Evolutionary conservation across 2,888 invertebrate genomes (phyloP).

Genomic region (Itoplectis maculator): DNA sequence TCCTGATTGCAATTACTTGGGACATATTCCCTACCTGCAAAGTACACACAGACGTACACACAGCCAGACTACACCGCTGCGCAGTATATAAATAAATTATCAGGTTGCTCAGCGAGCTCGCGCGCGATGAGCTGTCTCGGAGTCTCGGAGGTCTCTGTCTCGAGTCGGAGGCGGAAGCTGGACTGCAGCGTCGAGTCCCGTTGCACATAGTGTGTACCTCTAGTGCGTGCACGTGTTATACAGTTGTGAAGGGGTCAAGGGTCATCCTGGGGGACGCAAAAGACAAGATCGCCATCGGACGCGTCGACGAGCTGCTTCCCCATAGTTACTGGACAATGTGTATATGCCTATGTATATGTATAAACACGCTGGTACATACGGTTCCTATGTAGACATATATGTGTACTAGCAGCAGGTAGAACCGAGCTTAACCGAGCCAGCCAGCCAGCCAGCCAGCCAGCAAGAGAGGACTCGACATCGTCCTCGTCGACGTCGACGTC

Average conservation of each 20-base stretch:
- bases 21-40: background rate
- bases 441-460: too few relatives aligned
- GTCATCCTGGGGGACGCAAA: conserved; percentile 52
- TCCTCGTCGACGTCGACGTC: conserved; percentile 43
- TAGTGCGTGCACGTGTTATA: conserved; percentile 26
- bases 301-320: conserved; percentile 19
- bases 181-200: conserved; percentile 5
- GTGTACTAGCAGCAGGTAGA: conserved; percentile 22
- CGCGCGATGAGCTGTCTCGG: conserved; percentile 9
- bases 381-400: conserved; percentile 24
- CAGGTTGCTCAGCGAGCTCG: background rate
- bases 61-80: too few relatives aligned
- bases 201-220: conserved; percentile 7
- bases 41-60: conserved; percentile 2
- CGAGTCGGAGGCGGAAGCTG: conserved; percentile 17
- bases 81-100: conserved; percentile 13
- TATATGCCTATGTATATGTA: background rate
- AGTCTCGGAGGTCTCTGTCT: conserved; percentile 15
- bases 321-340: conserved; percentile 15
- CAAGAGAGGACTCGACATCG: conserved; percentile 32
- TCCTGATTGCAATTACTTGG: conserved; percentile 3
- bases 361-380: conserved; percentile 13
- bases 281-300: conserved; percentile 59
- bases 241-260: conserved; percentile 58
- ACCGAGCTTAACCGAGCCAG: too few relatives aligned